These are phyloP conservation scores for Drosophila suboccidentalis DNA, from an alignment of 2,888 invertebrate species.

Conservation along the genomic window DNA sequence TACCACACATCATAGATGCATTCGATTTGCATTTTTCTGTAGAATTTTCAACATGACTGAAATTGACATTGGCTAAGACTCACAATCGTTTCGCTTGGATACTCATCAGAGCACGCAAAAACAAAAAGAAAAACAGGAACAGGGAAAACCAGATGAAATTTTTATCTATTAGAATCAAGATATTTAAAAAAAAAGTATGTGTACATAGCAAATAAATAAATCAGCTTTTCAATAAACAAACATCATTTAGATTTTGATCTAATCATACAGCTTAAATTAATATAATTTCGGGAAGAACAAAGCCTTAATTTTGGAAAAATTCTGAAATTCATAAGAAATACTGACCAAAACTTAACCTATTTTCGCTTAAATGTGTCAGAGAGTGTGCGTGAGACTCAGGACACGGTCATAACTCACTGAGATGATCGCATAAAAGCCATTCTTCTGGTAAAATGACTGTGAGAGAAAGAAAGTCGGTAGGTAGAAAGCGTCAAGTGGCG, in stretches of 20 bases:
- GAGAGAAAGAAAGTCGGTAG: slow-evolving; percentile 38
- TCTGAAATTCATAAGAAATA: slow-evolving; percentile 1
- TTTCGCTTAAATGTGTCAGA: slow-evolving; percentile 12
- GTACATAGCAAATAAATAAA: not conserved
- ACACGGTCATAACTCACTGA: slow-evolving; percentile 27
- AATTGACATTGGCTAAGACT: slow-evolving; percentile 23
- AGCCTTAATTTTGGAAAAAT: not conserved
- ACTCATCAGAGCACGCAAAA: slow-evolving; percentile 3
- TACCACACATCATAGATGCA: slow-evolving; percentile 33
- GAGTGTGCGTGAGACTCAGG: slow-evolving; percentile 8
- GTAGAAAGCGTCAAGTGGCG: slow-evolving; percentile 47
- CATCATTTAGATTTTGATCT: not conserved
- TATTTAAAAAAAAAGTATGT: not conserved
- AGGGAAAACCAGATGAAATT: no score
- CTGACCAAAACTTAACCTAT: slow-evolving; percentile 7
- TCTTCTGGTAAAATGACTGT: slow-evolving; percentile 23
- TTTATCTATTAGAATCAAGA: not conserved
- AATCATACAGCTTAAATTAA: not conserved
- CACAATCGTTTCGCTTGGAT: slow-evolving; percentile 31
- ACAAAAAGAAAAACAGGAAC: not conserved
- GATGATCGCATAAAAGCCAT: slow-evolving; percentile 19
- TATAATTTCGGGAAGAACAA: not conserved
- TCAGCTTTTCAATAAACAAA: no score
- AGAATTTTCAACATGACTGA: slow-evolving; percentile 45
- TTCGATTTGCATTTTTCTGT: slow-evolving; percentile 55